phyloP scores from a whole-genome alignment of 2,113 vertebrate genomes.

The Aplodontia rufa region DNA sequence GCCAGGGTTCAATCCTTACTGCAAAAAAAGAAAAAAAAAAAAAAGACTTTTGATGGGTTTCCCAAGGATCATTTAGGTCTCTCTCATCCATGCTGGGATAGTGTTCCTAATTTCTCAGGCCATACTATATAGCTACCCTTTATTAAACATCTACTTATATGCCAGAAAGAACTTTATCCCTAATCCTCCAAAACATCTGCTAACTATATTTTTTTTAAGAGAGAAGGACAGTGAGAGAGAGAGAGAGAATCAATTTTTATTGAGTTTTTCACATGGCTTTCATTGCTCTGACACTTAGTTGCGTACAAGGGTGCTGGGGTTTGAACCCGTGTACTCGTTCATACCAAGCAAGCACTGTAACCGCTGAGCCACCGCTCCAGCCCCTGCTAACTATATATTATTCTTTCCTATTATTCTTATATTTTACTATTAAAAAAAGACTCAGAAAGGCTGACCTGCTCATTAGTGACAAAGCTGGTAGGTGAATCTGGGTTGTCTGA shows the following conservation, averaged over 20 bases:
- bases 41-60: not conserved
- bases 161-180: not conserved
- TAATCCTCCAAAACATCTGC: not conserved
- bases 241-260: no score
- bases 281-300: no score
- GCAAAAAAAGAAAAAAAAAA: not conserved
- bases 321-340: no score
- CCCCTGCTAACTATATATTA: not conserved
- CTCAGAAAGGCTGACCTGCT: not conserved
- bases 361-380: no score
- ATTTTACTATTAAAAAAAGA: not conserved
- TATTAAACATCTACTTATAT: slow-evolving; percentile 28
- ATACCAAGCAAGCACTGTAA: no score
- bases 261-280: no score
- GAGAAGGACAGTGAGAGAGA: no score
- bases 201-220: no score
- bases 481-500: not conserved
- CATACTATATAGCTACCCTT: not conserved
- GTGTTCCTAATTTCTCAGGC: not conserved
- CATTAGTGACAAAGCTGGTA: not conserved
- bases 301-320: no score
- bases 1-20: no score
- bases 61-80: not conserved
- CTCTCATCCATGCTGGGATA: not conserved
- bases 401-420: slow-evolving; percentile 24